These are phyloP conservation scores for Megalonaias nervosa DNA, from an alignment of 1,140 invertebrate species.

Conservation along the genomic window DNA sequence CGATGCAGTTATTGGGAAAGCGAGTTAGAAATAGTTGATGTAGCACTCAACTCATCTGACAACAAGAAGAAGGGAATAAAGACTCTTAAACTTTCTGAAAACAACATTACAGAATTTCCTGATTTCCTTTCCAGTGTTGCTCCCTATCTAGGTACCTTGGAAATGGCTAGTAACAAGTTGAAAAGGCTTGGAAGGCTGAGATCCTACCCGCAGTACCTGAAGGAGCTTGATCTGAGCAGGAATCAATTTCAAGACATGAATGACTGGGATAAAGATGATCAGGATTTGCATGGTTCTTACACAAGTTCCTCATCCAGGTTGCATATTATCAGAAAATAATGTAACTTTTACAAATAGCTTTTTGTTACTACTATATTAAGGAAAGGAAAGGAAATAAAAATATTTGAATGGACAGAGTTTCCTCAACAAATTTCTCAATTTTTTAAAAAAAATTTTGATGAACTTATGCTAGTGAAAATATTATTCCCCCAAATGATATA, in stretches of 20 bases:
- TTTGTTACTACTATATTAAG: no score
- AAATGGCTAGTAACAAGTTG: slow-evolving; percentile 90
- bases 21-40: slow-evolving; percentile 18
- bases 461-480: no score
- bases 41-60: slow-evolving; percentile 15
- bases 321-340: background rate
- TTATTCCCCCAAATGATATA: no score
- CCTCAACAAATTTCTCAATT: no score
- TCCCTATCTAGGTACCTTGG: slow-evolving; percentile 87
- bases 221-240: slow-evolving; percentile 43
- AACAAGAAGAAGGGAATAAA: slow-evolving; percentile 34
- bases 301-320: no score
- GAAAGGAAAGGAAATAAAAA: no score
- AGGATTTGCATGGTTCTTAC: no score
- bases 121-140: slow-evolving; percentile 42
- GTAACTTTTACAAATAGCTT: slow-evolving; percentile 10
- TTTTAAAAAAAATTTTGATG: no score
- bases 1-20: slow-evolving; percentile 25
- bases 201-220: slow-evolving; percentile 39
- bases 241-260: slow-evolving; percentile 35
- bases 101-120: slow-evolving; percentile 39
- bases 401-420: no score
- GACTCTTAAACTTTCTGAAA: slow-evolving; percentile 42
- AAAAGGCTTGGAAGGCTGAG: slow-evolving; percentile 34
- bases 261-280: slow-evolving; percentile 27